These are phyloP conservation scores for Eulemur rufifrons DNA, from an alignment of 2,113 vertebrate genomes.

Conservation along the genomic window DNA sequence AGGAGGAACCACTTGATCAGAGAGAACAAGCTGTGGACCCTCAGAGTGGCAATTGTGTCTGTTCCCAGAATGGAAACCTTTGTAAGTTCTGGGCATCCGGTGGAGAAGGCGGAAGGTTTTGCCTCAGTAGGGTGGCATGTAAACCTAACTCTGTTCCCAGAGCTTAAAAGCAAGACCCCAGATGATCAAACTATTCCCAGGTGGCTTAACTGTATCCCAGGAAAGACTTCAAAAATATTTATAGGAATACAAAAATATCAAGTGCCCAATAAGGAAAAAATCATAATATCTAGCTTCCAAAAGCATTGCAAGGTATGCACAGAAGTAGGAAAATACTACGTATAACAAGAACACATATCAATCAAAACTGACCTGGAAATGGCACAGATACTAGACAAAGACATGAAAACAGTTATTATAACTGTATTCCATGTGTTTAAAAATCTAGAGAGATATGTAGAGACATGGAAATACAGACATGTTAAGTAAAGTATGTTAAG, in stretches of 20 bases:
- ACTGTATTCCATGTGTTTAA: background rate
- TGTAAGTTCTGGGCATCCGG: no score
- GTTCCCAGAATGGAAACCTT: background rate
- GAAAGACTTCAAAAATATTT: background rate
- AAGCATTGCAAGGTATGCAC: rapidly evolving
- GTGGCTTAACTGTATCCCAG: background rate
- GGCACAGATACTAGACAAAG: background rate
- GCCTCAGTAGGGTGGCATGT: background rate
- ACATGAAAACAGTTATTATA: background rate
- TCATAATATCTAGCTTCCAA: background rate
- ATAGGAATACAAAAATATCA: background rate
- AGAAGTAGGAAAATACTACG: background rate
- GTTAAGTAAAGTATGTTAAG: background rate
- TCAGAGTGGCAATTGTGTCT: background rate
- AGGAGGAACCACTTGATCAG: background rate
- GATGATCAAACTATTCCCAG: background rate
- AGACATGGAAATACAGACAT: no score
- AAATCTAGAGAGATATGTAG: background rate
- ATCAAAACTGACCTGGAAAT: background rate
- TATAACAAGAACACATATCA: background rate
- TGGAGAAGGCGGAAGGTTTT: background rate
- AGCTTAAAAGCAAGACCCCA: background rate
- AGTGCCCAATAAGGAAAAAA: background rate
- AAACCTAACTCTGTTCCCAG: background rate
- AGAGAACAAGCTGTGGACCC: background rate